Conservation (phyloP, 2,113 vertebrate species). For the Etheostoma cragini region DNA sequence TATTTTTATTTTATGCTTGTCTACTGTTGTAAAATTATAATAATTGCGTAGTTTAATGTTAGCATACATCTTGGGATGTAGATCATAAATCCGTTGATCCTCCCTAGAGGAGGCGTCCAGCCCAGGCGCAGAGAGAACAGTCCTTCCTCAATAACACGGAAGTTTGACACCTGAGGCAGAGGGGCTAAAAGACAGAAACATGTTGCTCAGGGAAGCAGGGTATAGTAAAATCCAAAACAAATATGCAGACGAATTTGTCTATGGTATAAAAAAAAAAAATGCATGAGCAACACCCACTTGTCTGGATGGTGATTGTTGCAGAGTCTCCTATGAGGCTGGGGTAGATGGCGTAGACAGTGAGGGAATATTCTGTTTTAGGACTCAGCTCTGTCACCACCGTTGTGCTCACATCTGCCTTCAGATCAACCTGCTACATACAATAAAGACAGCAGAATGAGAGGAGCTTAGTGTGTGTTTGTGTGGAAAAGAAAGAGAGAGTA, state of each 20-base stretch:
- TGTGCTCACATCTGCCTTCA: conserved; percentile 84
- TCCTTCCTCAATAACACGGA: conserved; percentile 90
- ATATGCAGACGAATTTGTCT: not conserved
- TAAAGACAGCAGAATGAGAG: conserved; percentile 13
- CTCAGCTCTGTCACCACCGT: conserved; percentile 82
- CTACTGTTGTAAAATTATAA: not conserved
- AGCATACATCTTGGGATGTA: conserved; percentile 88
- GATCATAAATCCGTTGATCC: conserved; percentile 88
- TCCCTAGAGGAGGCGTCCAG: conserved; percentile 87
- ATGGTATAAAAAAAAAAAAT: not conserved
- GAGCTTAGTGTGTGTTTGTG: conserved; percentile 6
- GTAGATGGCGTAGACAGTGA: conserved; percentile 85
- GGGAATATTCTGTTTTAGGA: conserved; percentile 85
- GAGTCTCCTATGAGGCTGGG: conserved; percentile 81
- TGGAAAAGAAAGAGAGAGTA: not conserved
- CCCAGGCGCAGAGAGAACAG: conserved; percentile 88
- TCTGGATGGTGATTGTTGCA: conserved; percentile 78
- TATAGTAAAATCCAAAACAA: not conserved
- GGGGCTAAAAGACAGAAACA: conserved; percentile 75
- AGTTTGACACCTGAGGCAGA: conserved; percentile 88
- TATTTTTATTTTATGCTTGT: not conserved
- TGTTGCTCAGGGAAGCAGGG: not conserved
- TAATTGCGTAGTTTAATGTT: not conserved
- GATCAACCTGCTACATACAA: conserved; percentile 79
- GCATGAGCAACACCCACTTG: conserved; percentile 81